These are phyloP conservation scores for Bufo gargarizans DNA, from an alignment of 2,113 vertebrate species.

Conservation along the genomic window DNA sequence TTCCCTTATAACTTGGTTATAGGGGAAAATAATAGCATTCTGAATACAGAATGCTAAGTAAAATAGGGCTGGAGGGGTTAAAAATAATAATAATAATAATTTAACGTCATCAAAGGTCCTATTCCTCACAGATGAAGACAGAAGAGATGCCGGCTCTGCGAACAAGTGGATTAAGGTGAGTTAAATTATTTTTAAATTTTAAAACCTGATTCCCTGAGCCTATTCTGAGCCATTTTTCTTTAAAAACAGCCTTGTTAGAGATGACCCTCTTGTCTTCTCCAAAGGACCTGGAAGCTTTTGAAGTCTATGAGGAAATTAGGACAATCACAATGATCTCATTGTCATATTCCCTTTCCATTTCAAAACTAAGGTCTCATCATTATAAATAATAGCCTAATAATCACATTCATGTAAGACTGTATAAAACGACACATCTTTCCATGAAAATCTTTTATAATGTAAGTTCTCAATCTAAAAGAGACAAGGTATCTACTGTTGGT, in stretches of 20 bases:
- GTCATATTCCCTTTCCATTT: neutral
- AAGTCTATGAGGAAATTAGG: constrained; percentile 22
- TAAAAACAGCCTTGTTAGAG: constrained; percentile 1
- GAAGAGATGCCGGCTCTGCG: no score
- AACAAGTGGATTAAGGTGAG: no score
- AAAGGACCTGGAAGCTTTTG: neutral
- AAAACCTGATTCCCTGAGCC: constrained; percentile 30
- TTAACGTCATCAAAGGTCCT: no score
- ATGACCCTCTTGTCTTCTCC: neutral
- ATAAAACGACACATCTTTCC: neutral
- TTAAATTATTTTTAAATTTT: no score
- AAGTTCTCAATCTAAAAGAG: neutral
- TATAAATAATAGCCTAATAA: neutral
- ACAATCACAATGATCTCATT: constrained; percentile 9
- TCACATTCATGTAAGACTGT: neutral
- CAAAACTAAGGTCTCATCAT: constrained; percentile 14
- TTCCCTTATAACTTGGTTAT: no score
- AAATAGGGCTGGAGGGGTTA: no score
- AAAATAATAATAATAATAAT: no score
- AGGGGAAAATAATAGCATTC: no score
- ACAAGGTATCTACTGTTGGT: neutral
- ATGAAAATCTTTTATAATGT: neutral
- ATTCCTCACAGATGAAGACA: no score
- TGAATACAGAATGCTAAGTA: no score
- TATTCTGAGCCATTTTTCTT: neutral